Evolutionary conservation across 2,888 invertebrate species (phyloP), one percentile per base, ranked within the genome.

Genomic region (Chymomyza amoena): DNA sequence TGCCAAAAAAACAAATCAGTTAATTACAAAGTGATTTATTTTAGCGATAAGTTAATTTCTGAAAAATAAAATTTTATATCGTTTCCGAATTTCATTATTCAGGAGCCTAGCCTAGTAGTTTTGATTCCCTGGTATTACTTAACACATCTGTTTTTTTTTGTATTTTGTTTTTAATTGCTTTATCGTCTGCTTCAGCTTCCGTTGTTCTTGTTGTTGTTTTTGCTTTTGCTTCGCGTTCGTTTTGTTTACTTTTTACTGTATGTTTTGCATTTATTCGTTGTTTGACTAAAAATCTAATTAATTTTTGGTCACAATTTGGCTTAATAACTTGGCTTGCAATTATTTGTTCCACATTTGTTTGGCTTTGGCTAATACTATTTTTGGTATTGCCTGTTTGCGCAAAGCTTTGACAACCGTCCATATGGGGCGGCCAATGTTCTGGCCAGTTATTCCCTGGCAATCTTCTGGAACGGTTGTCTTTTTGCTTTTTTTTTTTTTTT

Each of bases 281-380:
- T 28, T 51, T 56, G 68, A 62, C 20, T 7, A 25, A 60, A 64
- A 51, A 52, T 57, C 50, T 57, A 73, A 73, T 73, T 73, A 73
- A 66, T n/a, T 73, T 73, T 68, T 69, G 36, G 62, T 45, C 18
- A 66, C 13, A 39, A 39, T 39, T 39, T 39, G 39, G 39, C 39
- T 39, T 36, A 36, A 39, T 39, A 39, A 39, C 13, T 1, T 32
- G 2, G 32, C 28, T 39, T 39, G 39, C 13, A 13, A 39, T 39
- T 39, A 39, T 39, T 39, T 39, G 39, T 39, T 39, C 13, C 39
- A 13, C 39, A 39, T 39, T 39, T 39, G 39, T 39, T 39, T 39
- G 39, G 39, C 39, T 39, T 39, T 39, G 9, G 39, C 39, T 39
- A 13, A 13, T 39, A 39, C 39, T 39, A 39, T 39, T 39, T 39